Conservation (phyloP, 1,140 invertebrate genomes). For the Popillia japonica region DNA sequence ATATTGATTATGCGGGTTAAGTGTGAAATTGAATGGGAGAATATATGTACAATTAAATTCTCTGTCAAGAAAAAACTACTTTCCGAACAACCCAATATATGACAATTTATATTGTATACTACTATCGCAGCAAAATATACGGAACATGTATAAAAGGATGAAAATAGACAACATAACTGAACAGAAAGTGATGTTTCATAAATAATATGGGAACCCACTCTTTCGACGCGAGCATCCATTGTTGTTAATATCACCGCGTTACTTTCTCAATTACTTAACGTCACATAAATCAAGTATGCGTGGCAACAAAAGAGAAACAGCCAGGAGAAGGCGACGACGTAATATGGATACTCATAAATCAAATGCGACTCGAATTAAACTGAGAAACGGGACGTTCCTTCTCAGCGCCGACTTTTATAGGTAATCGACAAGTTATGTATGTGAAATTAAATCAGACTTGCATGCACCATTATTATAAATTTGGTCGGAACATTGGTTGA, state of each 20-base stretch:
- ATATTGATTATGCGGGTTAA: too few relatives aligned
- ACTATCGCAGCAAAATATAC: not conserved
- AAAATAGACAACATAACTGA: not conserved
- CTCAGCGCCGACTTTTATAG: not conserved
- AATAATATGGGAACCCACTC: constrained; percentile 19
- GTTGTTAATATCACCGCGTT: constrained; percentile 29
- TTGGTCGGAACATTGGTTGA: too few relatives aligned
- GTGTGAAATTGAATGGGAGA: too few relatives aligned
- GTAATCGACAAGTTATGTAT: not conserved
- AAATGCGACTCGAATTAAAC: not conserved
- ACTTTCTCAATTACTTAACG: constrained; percentile 34
- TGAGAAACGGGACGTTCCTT: not conserved
- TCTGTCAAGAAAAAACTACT: too few relatives aligned
- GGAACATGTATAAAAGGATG: not conserved
- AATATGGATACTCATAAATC: constrained; percentile 23
- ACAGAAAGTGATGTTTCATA: constrained; percentile 17
- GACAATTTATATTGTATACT: too few relatives aligned
- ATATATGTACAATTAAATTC: too few relatives aligned
- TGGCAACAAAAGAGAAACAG: constrained; percentile 10
- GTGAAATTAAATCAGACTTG: too few relatives aligned
- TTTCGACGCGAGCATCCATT: not conserved
- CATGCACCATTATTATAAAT: too few relatives aligned
- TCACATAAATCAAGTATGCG: constrained; percentile 18
- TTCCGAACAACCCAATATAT: too few relatives aligned
- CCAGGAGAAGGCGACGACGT: constrained; percentile 13